Conservation (phyloP, 64 coral and sea anemone species). For the Montipora foliosa region DNA sequence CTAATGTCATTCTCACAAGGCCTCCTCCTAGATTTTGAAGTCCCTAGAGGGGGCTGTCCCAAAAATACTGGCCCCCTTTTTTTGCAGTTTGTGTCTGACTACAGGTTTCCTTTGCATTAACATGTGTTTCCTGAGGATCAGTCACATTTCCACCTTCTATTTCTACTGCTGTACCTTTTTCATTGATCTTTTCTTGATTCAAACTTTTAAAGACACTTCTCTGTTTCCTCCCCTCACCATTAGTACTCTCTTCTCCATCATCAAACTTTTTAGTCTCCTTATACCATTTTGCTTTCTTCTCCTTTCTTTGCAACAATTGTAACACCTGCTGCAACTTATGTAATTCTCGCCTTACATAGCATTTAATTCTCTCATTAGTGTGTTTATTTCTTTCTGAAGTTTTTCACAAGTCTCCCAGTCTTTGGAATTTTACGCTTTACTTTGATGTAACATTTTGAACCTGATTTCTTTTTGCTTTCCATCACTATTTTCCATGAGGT, state of each 20-base stretch:
- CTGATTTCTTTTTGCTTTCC: conserved; percentile 37
- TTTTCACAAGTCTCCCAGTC: conserved; percentile 39
- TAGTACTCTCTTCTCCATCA: conserved; percentile 16
- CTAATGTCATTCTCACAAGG: background rate
- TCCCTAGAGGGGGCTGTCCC: background rate
- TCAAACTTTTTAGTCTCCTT: conserved; percentile 38
- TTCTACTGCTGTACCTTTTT: background rate
- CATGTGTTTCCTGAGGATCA: background rate
- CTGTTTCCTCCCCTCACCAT: background rate
- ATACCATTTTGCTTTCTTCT: conserved; percentile 44
- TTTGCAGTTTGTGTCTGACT: background rate
- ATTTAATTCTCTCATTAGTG: background rate
- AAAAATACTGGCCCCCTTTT: background rate
- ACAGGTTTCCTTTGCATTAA: background rate
- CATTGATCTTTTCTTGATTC: background rate
- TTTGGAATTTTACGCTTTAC: conserved; percentile 18
- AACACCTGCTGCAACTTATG: conserved; percentile 12
- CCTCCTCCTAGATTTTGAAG: background rate
- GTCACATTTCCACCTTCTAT: background rate
- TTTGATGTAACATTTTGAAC: conserved; percentile 25
- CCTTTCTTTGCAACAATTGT: conserved; percentile 34
- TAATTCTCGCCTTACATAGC: background rate
- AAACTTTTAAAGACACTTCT: background rate
- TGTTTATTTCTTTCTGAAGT: conserved; percentile 14
- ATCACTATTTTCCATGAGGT: conserved; percentile 34